Percentiles rank a stretch among this genome's conserved stretches.
These are phyloP conservation scores for Eulimnadia texana DNA, from an alignment of 1,140 invertebrate genomes.

Conservation along the genomic window DNA sequence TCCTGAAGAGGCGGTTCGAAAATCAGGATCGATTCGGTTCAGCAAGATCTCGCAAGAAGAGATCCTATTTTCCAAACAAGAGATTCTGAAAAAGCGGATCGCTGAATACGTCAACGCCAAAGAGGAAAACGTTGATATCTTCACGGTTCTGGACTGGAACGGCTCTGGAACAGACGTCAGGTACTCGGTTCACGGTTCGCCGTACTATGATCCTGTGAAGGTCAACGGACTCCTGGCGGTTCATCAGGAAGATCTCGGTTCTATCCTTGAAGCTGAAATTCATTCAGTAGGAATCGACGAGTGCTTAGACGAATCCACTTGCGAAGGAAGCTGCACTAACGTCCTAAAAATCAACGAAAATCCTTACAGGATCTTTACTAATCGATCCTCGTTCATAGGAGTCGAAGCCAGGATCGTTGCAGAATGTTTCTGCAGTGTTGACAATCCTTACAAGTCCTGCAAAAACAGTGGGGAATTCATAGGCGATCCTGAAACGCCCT, in stretches of 20 bases:
- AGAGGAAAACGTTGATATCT: slow-evolving; percentile 73
- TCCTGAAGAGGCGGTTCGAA: slow-evolving; percentile 72
- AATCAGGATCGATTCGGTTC: slow-evolving; percentile 77
- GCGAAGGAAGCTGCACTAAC: slow-evolving; percentile 52
- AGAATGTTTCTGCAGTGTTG: slow-evolving; percentile 36
- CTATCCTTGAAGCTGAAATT: slow-evolving; percentile 51
- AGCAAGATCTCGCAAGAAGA: slow-evolving; percentile 66
- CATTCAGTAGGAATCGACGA: slow-evolving; percentile 76
- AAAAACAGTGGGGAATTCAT: slow-evolving; percentile 49
- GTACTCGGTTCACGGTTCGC: slow-evolving; percentile 81
- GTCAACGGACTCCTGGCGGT: slow-evolving; percentile 59
- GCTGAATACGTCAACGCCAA: slow-evolving; percentile 58
- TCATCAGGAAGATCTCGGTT: slow-evolving; percentile 50
- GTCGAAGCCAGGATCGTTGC: slow-evolving; percentile 63
- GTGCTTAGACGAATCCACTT: slow-evolving; percentile 46
- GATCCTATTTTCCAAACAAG: slow-evolving; percentile 56
- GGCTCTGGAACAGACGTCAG: slow-evolving; percentile 46
- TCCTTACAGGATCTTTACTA: slow-evolving; percentile 67
- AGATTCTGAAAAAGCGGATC: slow-evolving; percentile 48
- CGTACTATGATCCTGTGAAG: slow-evolving; percentile 71
- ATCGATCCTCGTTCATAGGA: slow-evolving; percentile 76
- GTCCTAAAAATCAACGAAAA: slow-evolving; percentile 47
- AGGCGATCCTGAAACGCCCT: slow-evolving; percentile 23
- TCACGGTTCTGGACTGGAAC: slow-evolving; percentile 56
- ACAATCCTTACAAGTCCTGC: slow-evolving; percentile 33